A percentile compares a stretch with the other conserved stretches of the same genome.
These are phyloP conservation scores for Falco peregrinus DNA, from an alignment of 2,797 vertebrate genomes.

Conservation along the genomic window DNA sequence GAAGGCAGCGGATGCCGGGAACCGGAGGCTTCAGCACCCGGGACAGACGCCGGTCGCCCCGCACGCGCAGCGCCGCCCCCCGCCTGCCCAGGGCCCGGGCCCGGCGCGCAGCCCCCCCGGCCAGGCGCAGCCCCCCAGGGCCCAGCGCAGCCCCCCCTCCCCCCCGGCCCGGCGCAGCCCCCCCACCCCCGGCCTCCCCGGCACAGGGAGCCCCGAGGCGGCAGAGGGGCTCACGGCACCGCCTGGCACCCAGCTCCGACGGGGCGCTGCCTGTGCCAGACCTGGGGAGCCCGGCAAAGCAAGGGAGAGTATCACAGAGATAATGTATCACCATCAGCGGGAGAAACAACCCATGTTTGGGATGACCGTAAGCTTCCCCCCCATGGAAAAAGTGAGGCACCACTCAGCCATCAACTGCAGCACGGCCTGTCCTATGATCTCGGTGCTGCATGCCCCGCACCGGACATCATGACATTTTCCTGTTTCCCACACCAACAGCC, in stretches of 20 bases:
- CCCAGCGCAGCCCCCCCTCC: background rate
- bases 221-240: background rate
- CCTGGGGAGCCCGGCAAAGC: background rate
- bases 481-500: background rate
- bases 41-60: slow-evolving; percentile 28
- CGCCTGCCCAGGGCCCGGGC: background rate
- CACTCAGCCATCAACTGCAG: background rate
- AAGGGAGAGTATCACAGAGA: background rate
- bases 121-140: background rate
- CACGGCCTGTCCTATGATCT: background rate
- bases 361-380: background rate
- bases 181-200: too few species aligned
- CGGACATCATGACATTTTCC: background rate
- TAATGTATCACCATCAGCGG: accelerated
- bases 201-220: background rate
- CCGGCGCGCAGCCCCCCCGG: background rate
- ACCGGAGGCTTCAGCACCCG: slow-evolving; percentile 31
- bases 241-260: background rate
- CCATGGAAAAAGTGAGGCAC: background rate
- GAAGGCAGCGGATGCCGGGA: too few species aligned
- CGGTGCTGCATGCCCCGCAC: background rate
- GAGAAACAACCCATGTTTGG: background rate
- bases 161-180: background rate
- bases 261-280: background rate
- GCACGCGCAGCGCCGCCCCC: background rate